Base-by-base conservation (phyloP, 2,113 vertebrate genomes). In the Peromyscus polionotus region DNA sequence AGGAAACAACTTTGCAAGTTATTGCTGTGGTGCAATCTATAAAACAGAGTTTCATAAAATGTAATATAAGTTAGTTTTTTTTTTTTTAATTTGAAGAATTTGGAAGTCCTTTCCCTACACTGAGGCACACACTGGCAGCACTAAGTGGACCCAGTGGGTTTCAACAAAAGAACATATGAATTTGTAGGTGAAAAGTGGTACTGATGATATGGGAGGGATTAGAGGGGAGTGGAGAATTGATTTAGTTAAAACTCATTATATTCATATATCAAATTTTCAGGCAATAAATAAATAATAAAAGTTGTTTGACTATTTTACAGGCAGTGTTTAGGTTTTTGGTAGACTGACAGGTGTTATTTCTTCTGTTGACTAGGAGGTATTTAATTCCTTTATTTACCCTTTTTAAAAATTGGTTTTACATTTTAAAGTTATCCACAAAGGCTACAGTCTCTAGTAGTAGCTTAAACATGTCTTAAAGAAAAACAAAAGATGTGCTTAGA, bases 361-460 rank as follows among this genome's bases (percentile, higher is more conserved):
- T n/a, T 57, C 39, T 79, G 20, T 88, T 91, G 6, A 57, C 26
- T 80, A 61, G 61, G 12, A 65, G 36, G 48, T 75, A 65, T 59
- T 88, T 72, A 42, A 54, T 87, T 79, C 20, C 14, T 77, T 77
- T 54, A 4, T 95, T 77, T 95, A 51, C 28, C 0, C 48, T 68
- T 68, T 86, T 76, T 92, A 42, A 83, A 83, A 87, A 77, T 95
- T 94, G 11, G 22, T 86, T 94, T 96, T 77, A 81, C 16, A 51
- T 77, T 79, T 91, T 90, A 73, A 5, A 77, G 45, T 9, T 92
- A 61, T 73, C 54, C 48, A 51, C 63, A 61, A 45, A 83, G 31
- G 17, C 4, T 88, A 19, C 2, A 85, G 19, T 65, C 5, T 80
- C 6, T 4, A 88, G 57, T 48, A 8, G 17, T 11, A 7, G 9